phyloP scores from a whole-genome alignment of 2,797 vertebrate species.

The Gouania willdenowi region DNA sequence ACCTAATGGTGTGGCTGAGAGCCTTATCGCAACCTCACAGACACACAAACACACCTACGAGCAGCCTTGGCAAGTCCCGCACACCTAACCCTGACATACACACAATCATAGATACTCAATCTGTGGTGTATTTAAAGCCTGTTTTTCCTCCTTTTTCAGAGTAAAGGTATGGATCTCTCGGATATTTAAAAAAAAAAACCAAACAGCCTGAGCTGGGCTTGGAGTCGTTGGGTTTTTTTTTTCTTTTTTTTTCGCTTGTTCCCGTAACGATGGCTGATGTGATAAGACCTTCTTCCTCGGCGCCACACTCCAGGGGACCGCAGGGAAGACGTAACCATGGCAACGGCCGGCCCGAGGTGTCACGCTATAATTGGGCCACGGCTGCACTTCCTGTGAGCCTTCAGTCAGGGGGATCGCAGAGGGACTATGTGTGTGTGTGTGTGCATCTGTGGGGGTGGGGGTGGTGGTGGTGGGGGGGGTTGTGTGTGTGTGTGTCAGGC shows the following conservation, averaged over 20 bases:
- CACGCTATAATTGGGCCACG: constrained; percentile 86
- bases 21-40: constrained; percentile 77
- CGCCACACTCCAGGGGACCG: constrained; percentile 84
- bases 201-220: constrained; percentile 52
- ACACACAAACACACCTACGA: constrained; percentile 56
- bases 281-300: constrained; percentile 83
- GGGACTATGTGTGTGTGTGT: constrained; percentile 13
- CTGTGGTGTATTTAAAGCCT: constrained; percentile 22
- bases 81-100: constrained; percentile 51
- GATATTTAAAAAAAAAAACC: too few relatives aligned
- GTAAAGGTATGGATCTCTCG: too few relatives aligned
- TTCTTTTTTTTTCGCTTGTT: too few relatives aligned
- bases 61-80: constrained; percentile 50
- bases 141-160: constrained; percentile 19
- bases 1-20: constrained; percentile 73
- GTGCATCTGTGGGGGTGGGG: constrained; percentile 65
- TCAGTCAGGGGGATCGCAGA: constrained; percentile 74
- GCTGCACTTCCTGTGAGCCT: constrained; percentile 81
- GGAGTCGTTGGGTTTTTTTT: constrained; percentile 59
- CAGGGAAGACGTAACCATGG: constrained; percentile 88
- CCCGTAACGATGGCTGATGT: constrained; percentile 87
- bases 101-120: constrained; percentile 31
- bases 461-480: constrained; percentile 41
- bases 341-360: constrained; percentile 85
- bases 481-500: background rate